Conservation (phyloP, 2,888 invertebrate genomes). For the Trichogramma evanescens region DNA sequence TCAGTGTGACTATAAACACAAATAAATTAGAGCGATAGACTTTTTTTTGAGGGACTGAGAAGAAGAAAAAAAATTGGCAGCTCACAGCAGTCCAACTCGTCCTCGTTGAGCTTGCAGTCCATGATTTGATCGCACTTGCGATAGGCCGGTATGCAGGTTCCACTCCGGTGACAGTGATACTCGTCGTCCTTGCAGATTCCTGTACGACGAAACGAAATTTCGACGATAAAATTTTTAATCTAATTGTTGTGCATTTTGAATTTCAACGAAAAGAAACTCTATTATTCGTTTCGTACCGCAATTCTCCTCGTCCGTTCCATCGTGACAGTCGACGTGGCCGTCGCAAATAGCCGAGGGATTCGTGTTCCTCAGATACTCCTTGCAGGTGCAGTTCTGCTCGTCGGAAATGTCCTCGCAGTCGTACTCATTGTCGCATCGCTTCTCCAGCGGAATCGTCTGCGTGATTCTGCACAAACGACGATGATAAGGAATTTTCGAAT, state of each 20-base stretch:
- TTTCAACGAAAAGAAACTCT: background rate
- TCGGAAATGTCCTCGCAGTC: constrained; percentile 82
- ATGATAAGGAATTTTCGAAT: background rate
- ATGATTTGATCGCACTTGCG: constrained; percentile 59
- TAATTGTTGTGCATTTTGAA: background rate
- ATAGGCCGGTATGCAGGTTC: constrained; percentile 56
- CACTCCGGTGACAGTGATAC: constrained; percentile 60
- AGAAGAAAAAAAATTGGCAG: constrained; percentile 12
- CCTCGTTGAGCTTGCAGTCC: constrained; percentile 66
- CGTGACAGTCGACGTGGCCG: constrained; percentile 66
- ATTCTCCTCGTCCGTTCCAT: constrained; percentile 66
- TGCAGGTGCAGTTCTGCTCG: constrained; percentile 66
- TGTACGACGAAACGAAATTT: constrained; percentile 32
- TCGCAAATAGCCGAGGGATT: constrained; percentile 63
- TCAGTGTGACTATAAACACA: constrained; percentile 57
- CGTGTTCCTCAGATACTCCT: constrained; percentile 56
- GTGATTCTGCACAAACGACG: constrained; percentile 52
- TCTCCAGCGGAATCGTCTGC: constrained; percentile 56
- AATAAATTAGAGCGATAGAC: constrained; percentile 3
- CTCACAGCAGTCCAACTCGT: constrained; percentile 75
- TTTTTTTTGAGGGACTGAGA: background rate
- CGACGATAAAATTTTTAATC: background rate
- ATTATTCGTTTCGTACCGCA: constrained; percentile 54
- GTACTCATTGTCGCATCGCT: constrained; percentile 61
- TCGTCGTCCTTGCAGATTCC: constrained; percentile 55